Conservation (phyloP, 1,140 invertebrate species). For the Sycophaga agraensis region DNA sequence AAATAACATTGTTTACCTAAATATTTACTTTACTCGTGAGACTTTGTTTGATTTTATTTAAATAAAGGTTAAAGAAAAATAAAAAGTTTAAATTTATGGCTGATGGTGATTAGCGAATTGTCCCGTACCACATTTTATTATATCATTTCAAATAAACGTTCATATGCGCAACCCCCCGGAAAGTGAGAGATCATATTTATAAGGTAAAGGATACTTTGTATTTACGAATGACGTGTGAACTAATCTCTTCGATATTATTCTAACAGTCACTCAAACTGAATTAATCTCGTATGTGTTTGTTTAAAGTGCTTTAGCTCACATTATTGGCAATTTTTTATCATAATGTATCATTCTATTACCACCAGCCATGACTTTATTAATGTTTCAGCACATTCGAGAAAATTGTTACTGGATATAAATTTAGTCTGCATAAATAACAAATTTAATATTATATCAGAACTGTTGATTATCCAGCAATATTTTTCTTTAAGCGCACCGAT, state of each 20-base stretch:
- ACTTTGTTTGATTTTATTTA: constrained; percentile 50
- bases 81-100: constrained; percentile 43
- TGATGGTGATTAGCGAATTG: constrained; percentile 45
- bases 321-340: constrained; percentile 32
- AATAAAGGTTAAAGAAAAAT: constrained; percentile 45
- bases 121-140: constrained; percentile 11
- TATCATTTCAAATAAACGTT: constrained; percentile 4
- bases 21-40: constrained; percentile 28
- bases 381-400: constrained; percentile 26
- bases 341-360: constrained; percentile 36
- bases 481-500: neutral
- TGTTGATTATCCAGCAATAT: constrained; percentile 3
- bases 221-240: constrained; percentile 31
- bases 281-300: constrained; percentile 44
- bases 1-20: constrained; percentile 20
- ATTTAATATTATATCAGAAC: no score
- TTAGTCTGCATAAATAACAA: no score
- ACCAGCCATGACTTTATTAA: constrained; percentile 54
- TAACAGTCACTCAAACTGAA: constrained; percentile 39
- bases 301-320: constrained; percentile 42
- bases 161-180: constrained; percentile 12
- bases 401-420: no score
- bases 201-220: constrained; percentile 31
- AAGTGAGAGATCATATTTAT: constrained; percentile 22
- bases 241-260: constrained; percentile 26